These are phyloP conservation scores for Hirundichthys speculiger DNA, from an alignment of 2,113 vertebrate species.

Conservation along the genomic window DNA sequence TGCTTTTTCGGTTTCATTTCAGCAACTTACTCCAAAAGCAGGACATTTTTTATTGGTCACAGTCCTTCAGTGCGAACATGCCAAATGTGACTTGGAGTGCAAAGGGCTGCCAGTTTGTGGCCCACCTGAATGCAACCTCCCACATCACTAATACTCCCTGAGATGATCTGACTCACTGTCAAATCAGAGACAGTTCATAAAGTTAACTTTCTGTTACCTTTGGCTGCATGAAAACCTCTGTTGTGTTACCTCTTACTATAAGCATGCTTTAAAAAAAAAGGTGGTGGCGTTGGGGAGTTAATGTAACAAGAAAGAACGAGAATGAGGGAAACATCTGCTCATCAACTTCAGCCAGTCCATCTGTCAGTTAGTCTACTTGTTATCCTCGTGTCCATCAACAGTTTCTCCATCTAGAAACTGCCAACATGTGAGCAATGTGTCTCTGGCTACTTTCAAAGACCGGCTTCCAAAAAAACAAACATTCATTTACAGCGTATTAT, in stretches of 20 bases:
- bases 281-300: neutral
- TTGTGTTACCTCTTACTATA: slow-evolving; percentile 35
- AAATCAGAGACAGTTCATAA: too few relatives aligned
- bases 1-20: too few relatives aligned
- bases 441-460: slow-evolving; percentile 64
- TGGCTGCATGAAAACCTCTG: slow-evolving; percentile 5
- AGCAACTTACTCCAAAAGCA: too few relatives aligned
- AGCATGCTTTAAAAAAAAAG: slow-evolving; percentile 5
- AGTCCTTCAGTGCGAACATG: slow-evolving; percentile 17
- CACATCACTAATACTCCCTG: slow-evolving; percentile 4
- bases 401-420: slow-evolving; percentile 41
- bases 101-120: slow-evolving; percentile 15
- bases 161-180: slow-evolving; percentile 22
- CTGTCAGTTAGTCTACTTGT: slow-evolving; percentile 58
- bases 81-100: neutral
- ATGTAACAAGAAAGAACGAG: slow-evolving; percentile 28
- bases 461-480: slow-evolving; percentile 60
- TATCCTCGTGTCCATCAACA: slow-evolving; percentile 54
- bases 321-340: slow-evolving; percentile 54
- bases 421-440: slow-evolving; percentile 59
- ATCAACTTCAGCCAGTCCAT: slow-evolving; percentile 53
- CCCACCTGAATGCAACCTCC: slow-evolving; percentile 49
- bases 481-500: slow-evolving; percentile 54
- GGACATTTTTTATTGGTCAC: slow-evolving; percentile 1
- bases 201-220: slow-evolving; percentile 14